Percentiles rank a stretch among this genome's conserved stretches.
Conservation (phyloP, 2,797 vertebrate genomes). For the Coilia nasus region DNA sequence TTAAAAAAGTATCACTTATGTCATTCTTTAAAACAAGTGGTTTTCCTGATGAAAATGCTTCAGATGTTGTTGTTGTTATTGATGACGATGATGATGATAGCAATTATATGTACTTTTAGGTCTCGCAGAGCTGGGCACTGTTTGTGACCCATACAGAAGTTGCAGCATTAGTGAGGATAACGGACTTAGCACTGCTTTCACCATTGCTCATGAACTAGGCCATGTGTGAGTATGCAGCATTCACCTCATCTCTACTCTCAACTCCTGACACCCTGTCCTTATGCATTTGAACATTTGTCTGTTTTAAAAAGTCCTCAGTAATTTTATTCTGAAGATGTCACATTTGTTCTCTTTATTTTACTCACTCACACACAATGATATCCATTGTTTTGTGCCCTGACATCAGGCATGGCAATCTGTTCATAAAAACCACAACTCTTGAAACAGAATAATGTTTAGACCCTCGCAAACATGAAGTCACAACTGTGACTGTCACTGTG, state of each 20-base stretch:
- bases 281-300: not conserved
- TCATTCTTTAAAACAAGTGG: no score
- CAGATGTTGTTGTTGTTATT: conserved; percentile 2
- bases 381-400: conserved; percentile 5
- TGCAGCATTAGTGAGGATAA: conserved; percentile 99
- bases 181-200: conserved; percentile 96
- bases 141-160: conserved; percentile 96
- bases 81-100: not conserved
- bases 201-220: conserved; percentile 97
- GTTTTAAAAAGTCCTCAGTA: not conserved
- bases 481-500: not conserved
- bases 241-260: conserved; percentile 4
- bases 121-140: conserved; percentile 94
- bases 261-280: not conserved
- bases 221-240: conserved; percentile 88
- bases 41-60: not conserved
- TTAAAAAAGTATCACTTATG: not conserved
- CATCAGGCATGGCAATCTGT: not conserved
- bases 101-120: conserved; percentile 68
- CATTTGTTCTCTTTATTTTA: not conserved
- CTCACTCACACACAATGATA: conserved; percentile 9
- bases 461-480: not conserved
- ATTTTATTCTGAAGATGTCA: not conserved
- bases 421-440: not conserved
- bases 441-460: not conserved